Percentiles rank a stretch among this genome's conserved stretches.
phyloP scores from a whole-genome alignment of 2,797 vertebrate genomes.

The Poeciliopsis gracilis region DNA sequence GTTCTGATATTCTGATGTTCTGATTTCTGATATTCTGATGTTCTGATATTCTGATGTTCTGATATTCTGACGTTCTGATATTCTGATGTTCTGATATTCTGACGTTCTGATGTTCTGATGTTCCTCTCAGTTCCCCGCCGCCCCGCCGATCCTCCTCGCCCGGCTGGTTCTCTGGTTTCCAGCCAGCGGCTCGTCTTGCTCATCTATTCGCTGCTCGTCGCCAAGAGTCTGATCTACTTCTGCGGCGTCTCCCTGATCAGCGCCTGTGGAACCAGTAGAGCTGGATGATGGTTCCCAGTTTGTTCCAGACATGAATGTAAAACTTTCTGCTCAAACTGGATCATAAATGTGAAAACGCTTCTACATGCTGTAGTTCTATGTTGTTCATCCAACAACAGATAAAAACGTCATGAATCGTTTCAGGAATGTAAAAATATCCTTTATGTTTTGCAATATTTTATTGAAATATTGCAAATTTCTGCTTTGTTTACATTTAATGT shows the following conservation, averaged over 20 bases:
- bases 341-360: not conserved
- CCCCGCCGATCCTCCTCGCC: not conserved
- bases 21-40: no score
- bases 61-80: no score
- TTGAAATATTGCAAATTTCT: not conserved
- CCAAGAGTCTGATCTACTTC: constrained; percentile 37
- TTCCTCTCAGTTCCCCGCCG: not conserved
- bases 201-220: constrained; percentile 26
- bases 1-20: no score
- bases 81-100: no score
- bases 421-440: not conserved
- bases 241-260: constrained; percentile 14
- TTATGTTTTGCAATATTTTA: not conserved
- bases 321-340: not conserved
- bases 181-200: constrained; percentile 3
- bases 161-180: not conserved
- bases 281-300: not conserved
- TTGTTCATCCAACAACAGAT: not conserved
- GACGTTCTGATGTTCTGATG: no score
- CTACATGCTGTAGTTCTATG: not conserved
- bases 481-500: not conserved
- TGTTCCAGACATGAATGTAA: constrained; percentile 1
- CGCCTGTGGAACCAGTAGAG: not conserved
- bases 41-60: no score
- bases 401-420: no score